Conservation (phyloP, 1,140 invertebrate species). For the Microplitis mediator region DNA sequence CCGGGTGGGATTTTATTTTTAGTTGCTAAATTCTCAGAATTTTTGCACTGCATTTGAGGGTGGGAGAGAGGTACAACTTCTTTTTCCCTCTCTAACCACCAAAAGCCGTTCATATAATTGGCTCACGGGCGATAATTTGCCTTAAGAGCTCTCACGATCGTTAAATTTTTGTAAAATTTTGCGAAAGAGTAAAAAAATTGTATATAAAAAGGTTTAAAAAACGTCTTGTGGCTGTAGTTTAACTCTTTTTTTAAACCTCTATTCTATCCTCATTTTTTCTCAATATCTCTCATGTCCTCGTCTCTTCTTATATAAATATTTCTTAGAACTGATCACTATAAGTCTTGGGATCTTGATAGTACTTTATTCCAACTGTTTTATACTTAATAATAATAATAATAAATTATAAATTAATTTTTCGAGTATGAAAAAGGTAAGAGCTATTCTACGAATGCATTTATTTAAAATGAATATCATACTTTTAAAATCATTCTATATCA, state of each 20-base stretch:
- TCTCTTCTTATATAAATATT: too few species aligned
- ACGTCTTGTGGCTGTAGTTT: too few species aligned
- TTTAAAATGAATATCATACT: too few species aligned
- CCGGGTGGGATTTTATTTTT: constrained; percentile 61
- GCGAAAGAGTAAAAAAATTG: not conserved
- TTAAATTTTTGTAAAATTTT: constrained; percentile 51
- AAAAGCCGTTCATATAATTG: constrained; percentile 50
- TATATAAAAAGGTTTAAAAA: not conserved
- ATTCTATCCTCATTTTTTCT: too few species aligned
- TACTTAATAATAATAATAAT: too few species aligned
- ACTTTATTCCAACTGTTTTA: too few species aligned
- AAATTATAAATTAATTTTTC: too few species aligned
- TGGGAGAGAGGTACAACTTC: constrained; percentile 2
- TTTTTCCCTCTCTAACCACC: constrained; percentile 13
- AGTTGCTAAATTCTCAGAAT: constrained; percentile 56
- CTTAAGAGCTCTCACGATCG: constrained; percentile 47
- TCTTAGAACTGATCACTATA: too few species aligned
- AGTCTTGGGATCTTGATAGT: too few species aligned
- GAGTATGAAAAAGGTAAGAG: not conserved
- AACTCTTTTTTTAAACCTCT: too few species aligned
- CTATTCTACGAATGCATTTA: not conserved
- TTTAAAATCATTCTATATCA: too few species aligned
- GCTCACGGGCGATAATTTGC: constrained; percentile 53
- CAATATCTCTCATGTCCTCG: too few species aligned
- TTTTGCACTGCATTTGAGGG: constrained; percentile 42